Base-by-base conservation (phyloP, 2,797 vertebrate species). In the Takifugu ocellatus region DNA sequence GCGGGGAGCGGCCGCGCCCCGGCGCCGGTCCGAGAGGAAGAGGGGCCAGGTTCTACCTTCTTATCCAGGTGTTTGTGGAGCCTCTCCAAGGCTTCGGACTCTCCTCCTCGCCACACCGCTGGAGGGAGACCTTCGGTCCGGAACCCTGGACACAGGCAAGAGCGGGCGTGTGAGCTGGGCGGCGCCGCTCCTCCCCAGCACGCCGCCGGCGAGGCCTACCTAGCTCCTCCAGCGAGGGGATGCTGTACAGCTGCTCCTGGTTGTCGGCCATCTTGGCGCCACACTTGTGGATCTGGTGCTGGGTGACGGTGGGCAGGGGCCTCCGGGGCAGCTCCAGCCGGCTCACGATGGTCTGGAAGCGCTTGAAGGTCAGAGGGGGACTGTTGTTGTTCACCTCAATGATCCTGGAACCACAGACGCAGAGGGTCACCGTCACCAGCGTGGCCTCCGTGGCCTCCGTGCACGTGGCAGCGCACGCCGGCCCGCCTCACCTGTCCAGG, bases 351-450 rank as follows among this genome's bases (percentile, higher is more conserved):
- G 94, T 89, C 83, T 98, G 96, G 77, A 99, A 99, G 26, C 95
- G 93, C 85, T 99, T 99, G 84, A 98, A 98, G 59, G 96, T 98
- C 65, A 98, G 92, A 1, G 97, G 96, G 12, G 96, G 93, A 65
- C 92, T 94, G 89, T 93, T 94, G 75, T 93, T 96, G 62, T 98
- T 98, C 86, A 94, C 90, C 78, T 98, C 95, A 17, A 98, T 95
- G 81, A 99, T 94, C 89, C 96, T 98, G 87, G 31, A 25, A 24
- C 43, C 43, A 54, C 1, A 62, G 67, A 49, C 24, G 1, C 21
- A 21, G 21, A 21, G 21, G 21, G 21, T 21, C 21, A 1, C 27
- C 27, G 7, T 29, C 7, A 29, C 4, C 4, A 29, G 27, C 7
- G 27, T 29, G 27, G 27, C 27, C 27, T 21, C 21, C 21, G 21